Evolutionary conservation across 2,113 vertebrate species (phyloP), one percentile per base, ranked within the genome.

Genomic region (Ciconia maguari): DNA sequence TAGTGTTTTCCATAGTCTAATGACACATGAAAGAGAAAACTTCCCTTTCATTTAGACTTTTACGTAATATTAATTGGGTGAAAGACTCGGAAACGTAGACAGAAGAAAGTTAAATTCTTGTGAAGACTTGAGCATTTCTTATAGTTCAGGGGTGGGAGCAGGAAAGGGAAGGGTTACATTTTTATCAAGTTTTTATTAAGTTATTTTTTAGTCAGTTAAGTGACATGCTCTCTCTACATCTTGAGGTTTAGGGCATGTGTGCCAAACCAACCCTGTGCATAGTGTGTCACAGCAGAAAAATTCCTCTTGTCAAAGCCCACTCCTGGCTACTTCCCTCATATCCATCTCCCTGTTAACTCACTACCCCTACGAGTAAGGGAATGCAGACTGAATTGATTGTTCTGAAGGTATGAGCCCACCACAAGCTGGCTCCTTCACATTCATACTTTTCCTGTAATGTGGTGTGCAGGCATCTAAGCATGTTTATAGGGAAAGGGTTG

Each of bases 341-440:
- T 78, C 66, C 26, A 2, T 57, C 12, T 69, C 49, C 27, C 2
- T 11, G 29, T 57, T 41, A 72, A 44, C 13, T 46, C 13, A 3
- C 36, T 15, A 20, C 11, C 9, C 10, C n/a, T 41, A 3, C 0
- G 0, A 49, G 58, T 11, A 11, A 6, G 44, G 55, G 32, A 87
- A 3, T 49, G 42, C 41, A 36, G 64, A 10, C 46, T 38, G 27
- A 77, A 44, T 21, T n/a, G 8, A 18, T n/a, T 36, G 60, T n/a
- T 83, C 32, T 58, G 77, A 66, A 52, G 84, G 25, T 30, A 11
- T 0, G 26, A 94, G 48, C 26, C 60, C 3, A 1, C 11, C 51
- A 9, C 6, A 19, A 10, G 24, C 46, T 61, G 34, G 13, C 20
- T 70, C 27, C 30, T 54, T 83, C 12, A 8, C 9, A 3, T 34